Evolutionary conservation across 2,113 vertebrate species (phyloP), one percentile per base, ranked within the genome.

Genomic region (Pangasianodon hypophthalmus): DNA sequence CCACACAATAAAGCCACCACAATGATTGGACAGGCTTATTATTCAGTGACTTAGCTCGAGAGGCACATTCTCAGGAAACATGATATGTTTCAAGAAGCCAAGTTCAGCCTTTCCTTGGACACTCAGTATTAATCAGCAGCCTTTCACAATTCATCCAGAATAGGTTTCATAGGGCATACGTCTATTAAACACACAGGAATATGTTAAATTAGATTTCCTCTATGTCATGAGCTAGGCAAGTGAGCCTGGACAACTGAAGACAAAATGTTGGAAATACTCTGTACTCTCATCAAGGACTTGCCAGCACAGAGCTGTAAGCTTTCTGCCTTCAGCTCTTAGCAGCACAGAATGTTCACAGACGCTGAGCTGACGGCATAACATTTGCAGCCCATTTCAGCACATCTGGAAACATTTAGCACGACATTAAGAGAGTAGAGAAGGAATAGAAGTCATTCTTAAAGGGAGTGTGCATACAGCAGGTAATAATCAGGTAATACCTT

Each of bases 381-480:
- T 58, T 62, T 56, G 73, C 44, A 41, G 88, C 67, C 62, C 77
- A 19, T 79, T 73, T 83, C 54, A 14, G 50, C 75, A 86, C 91
- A 91, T 92, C 90, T 93, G 89, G 90, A 92, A 91, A 64, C n/a
- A 56, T 83, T 90, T 88, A 84, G 37, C 11, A 24, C 44, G 14
- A 75, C 32, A 58, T 48, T 54, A 32, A 37, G 58, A 67, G 85
- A 87, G 90, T 86, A 90, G 92, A 94, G 89, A 84, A 90, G 16
- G 62, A 77, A 85, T 0, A 92, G 88, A 91, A 93, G 90, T 92
- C 75, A 88, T 92, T 92, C 89, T 91, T 85, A 90, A 0, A 60
- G 26, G n/a, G 46, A 13, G 52, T 50, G 8, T 73, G 77, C n/a
- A 67, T 46, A 26, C 11, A 71, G 71, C 75, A 64, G 84, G 46